Base-by-base conservation (phyloP, 2,113 vertebrate species). In the Phodopus roborovskii region DNA sequence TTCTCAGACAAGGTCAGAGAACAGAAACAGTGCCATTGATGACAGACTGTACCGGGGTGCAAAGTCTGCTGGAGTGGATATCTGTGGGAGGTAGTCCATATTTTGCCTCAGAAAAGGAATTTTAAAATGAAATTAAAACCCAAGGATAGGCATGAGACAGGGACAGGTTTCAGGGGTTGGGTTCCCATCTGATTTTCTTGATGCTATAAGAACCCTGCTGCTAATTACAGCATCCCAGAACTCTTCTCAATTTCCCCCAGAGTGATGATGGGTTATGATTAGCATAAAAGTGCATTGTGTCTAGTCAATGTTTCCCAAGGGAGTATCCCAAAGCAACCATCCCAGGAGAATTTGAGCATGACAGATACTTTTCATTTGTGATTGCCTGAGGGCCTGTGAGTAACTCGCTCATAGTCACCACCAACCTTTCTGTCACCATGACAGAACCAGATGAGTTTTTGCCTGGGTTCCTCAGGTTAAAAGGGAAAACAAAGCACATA, bases 351-450 rank as follows among this genome's bases (percentile, higher is more conserved):
- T 94, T 88, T 92, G 81, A 96, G 79, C 7, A 0, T 95, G 74
- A 93, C 86, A 88, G 53, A 88, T 96, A 88, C 81, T 96, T 93
- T 92, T 97, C 94, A 97, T 97, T 95, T 96, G 85, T 89, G 90
- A 93, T 56, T 86, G 58, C 97, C 93, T 62, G 68, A 74, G 77
- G 62, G 90, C 36, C 77, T 85, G 66, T 85, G 84, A 58, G 81
- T 92, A 88, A 94, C 85, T 88, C 88, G 48, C 33, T 97, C 91
- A 93, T n/a, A 82, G 87, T 92, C 93, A 90, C 30, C 20, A 90
- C 66, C 94, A 94, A 94, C 45, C 83, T 94, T 94, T 94, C 82
- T 36, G 74, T 62, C 64, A 81, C 60, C 28, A 13, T 26, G 9
- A 74, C 60, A 42, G 48, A 81, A 74, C 50, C 64, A 87, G 64